phyloP scores from a whole-genome alignment of 1,140 invertebrate species.

The Drosophila pandora region DNA sequence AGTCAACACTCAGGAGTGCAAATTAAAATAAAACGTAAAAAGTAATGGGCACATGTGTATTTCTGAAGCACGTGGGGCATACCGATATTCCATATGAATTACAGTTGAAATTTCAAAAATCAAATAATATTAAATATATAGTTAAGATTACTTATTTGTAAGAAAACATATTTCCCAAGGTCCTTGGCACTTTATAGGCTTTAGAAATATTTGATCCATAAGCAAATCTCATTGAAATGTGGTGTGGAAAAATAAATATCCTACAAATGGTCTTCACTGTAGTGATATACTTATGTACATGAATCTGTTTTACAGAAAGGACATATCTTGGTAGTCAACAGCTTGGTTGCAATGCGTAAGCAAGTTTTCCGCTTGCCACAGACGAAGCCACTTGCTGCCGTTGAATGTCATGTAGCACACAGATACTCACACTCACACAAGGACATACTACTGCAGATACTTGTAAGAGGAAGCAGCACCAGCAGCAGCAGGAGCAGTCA shows the following conservation, averaged over 20 bases:
- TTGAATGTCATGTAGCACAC: conserved; percentile 68
- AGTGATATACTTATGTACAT: conserved; percentile 3
- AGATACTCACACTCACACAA: conserved; percentile 7
- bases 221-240: no score
- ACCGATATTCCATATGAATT: neutral
- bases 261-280: conserved; percentile 14
- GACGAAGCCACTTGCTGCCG: conserved; percentile 63
- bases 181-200: no score
- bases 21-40: conserved; percentile 50
- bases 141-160: no score
- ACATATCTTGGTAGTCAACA: conserved; percentile 73
- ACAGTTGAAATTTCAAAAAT: neutral
- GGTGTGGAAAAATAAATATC: no score
- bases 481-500: conserved; percentile 26
- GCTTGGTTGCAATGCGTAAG: conserved; percentile 42
- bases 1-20: conserved; percentile 51
- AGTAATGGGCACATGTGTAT: neutral
- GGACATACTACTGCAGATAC: conserved; percentile 12
- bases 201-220: neutral
- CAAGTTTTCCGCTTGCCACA: conserved; percentile 43
- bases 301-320: conserved; percentile 53
- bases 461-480: conserved; percentile 34
- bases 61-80: neutral
- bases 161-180: no score
- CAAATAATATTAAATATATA: no score